A percentile compares a stretch with the other conserved stretches of the same genome.
Conservation (phyloP, 2,797 vertebrate genomes). For the Rhabdophis nuchalis region DNA sequence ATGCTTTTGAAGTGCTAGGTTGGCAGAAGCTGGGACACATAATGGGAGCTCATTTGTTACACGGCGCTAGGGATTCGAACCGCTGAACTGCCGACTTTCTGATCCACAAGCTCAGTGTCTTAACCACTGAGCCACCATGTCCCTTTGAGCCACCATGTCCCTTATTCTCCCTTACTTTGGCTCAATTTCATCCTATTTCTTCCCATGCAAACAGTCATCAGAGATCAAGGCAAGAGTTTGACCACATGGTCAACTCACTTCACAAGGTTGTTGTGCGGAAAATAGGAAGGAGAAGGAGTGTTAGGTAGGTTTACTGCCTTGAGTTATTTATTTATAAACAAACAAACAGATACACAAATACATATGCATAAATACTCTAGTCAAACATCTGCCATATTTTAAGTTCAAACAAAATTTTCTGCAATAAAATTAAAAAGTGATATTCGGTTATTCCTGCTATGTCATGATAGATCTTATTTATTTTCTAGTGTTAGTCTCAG, state of each 20-base stretch:
- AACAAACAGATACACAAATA: background rate
- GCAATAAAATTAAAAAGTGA: background rate
- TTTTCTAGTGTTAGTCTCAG: background rate
- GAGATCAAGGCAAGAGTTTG: background rate
- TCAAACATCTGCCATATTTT: background rate
- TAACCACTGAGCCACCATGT: too few relatives aligned
- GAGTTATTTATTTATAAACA: background rate
- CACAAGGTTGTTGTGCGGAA: background rate
- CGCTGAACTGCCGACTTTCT: too few relatives aligned
- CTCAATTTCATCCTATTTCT: background rate
- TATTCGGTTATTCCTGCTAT: background rate
- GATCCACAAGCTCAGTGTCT: too few relatives aligned
- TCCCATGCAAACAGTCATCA: background rate
- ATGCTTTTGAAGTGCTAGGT: too few relatives aligned
- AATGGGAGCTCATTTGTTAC: too few relatives aligned
- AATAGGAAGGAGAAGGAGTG: background rate
- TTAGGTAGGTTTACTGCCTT: background rate
- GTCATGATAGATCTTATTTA: background rate
- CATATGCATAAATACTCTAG: background rate
- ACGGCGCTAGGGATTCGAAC: too few relatives aligned
- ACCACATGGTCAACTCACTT: background rate
- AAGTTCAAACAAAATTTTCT: background rate
- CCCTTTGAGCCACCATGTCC: too few relatives aligned
- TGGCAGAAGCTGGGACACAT: too few relatives aligned
- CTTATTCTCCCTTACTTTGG: too few relatives aligned